Conservation (phyloP, 2,113 vertebrate species). For the Gymnorhina tibicen region DNA sequence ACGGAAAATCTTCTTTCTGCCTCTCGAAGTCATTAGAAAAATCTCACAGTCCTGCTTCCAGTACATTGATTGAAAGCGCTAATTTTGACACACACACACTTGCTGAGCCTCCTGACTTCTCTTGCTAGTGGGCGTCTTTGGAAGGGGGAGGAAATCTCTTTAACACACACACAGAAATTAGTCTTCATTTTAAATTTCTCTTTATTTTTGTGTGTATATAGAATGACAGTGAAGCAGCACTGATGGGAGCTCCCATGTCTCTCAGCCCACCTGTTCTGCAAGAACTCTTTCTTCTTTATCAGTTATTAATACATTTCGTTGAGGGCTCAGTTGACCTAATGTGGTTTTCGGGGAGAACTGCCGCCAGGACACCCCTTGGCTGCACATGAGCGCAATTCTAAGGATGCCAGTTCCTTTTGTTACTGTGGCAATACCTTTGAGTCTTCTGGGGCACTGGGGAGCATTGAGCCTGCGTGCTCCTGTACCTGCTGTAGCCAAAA, state of each 20-base stretch:
- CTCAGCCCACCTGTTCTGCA: not conserved
- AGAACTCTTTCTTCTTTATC: not conserved
- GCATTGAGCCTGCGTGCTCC: not conserved
- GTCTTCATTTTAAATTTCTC: not conserved
- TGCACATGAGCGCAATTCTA: not conserved
- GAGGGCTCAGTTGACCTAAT: not conserved
- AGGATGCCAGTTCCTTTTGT: not conserved
- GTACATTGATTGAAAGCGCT: not conserved
- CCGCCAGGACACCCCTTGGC: not conserved
- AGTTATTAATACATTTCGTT: not conserved
- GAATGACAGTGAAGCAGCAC: not conserved
- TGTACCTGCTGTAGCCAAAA: not conserved
- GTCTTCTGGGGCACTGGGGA: not conserved
- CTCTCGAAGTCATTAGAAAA: not conserved
- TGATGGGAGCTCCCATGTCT: not conserved
- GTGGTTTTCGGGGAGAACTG: not conserved
- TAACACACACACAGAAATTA: not conserved
- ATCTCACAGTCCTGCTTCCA: not conserved
- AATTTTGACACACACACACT: not conserved
- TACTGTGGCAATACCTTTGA: not conserved
- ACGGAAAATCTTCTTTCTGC: not conserved
- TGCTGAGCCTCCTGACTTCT: not conserved
- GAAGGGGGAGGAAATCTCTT: not conserved
- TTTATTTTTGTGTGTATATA: not conserved
- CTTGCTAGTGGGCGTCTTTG: not conserved